These are phyloP conservation scores for Corythornis cristatus DNA, from an alignment of 2,113 vertebrate species.

Conservation along the genomic window DNA sequence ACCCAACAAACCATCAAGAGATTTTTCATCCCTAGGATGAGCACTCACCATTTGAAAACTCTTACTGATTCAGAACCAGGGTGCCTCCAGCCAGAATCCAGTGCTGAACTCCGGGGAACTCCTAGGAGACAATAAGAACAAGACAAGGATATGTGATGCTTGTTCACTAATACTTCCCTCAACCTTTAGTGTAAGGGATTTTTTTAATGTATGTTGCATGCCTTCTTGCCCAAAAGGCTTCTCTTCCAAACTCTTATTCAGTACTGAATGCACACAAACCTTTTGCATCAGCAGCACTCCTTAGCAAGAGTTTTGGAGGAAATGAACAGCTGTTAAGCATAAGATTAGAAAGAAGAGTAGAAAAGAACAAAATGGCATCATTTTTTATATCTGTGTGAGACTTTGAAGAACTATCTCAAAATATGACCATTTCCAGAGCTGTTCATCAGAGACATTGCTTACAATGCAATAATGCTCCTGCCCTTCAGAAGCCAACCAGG, in stretches of 20 bases:
- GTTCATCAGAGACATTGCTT: background rate
- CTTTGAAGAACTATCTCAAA: background rate
- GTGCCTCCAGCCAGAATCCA: background rate
- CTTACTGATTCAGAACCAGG: background rate
- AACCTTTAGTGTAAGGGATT: background rate
- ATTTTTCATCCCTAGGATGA: background rate
- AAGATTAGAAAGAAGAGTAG: background rate
- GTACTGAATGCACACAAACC: background rate
- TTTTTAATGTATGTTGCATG: background rate
- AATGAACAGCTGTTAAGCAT: background rate
- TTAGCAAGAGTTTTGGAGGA: background rate
- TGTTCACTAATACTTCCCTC: background rate
- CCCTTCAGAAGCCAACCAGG: background rate
- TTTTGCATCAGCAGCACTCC: background rate
- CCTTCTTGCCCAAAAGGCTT: background rate
- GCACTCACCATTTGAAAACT: background rate
- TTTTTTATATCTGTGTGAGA: background rate
- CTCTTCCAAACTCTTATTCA: background rate
- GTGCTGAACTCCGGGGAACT: background rate
- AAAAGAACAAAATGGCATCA: background rate
- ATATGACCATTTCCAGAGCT: background rate
- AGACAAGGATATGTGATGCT: background rate
- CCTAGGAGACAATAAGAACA: background rate
- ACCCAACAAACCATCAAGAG: background rate
- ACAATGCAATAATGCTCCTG: background rate